A percentile compares a stretch with the other conserved stretches of the same genome.
Conservation (phyloP, 2,888 invertebrate species). For the Villa cingulata region DNA sequence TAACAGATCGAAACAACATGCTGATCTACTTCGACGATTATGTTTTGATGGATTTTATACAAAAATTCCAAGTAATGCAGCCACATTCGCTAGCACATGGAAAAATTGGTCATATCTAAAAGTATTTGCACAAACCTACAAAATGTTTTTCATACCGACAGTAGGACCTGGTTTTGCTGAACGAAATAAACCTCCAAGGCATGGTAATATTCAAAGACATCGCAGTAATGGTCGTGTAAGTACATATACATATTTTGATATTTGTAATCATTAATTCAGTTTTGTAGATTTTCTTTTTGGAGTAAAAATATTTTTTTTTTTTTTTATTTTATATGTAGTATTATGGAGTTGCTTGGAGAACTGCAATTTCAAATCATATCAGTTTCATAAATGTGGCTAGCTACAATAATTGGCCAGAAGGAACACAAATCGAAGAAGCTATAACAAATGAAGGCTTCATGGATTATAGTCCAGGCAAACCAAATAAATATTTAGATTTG, state of each 20-base stretch:
- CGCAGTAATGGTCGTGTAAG: conserved; percentile 33
- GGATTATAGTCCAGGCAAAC: conserved; percentile 47
- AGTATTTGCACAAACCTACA: conserved; percentile 43
- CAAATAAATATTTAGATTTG: conserved; percentile 48
- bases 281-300: no score
- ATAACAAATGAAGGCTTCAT: conserved; percentile 29
- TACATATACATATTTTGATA: neutral
- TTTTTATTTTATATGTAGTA: conserved; percentile 30
- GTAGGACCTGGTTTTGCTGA: conserved; percentile 59
- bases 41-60: conserved; percentile 50
- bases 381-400: conserved; percentile 51
- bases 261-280: no score
- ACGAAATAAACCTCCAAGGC: conserved; percentile 39
- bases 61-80: conserved; percentile 50
- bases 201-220: conserved; percentile 31
- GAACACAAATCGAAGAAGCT: conserved; percentile 58
- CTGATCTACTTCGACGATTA: conserved; percentile 39
- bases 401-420: conserved; percentile 64
- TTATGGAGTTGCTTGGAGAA: conserved; percentile 48
- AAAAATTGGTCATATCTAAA: conserved; percentile 43
- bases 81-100: conserved; percentile 49
- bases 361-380: conserved; percentile 43
- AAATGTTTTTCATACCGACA: conserved; percentile 50
- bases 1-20: conserved; percentile 37
- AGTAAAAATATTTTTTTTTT: neutral